Conservation (phyloP, 2,797 vertebrate genomes). For the Danio choprae region DNA sequence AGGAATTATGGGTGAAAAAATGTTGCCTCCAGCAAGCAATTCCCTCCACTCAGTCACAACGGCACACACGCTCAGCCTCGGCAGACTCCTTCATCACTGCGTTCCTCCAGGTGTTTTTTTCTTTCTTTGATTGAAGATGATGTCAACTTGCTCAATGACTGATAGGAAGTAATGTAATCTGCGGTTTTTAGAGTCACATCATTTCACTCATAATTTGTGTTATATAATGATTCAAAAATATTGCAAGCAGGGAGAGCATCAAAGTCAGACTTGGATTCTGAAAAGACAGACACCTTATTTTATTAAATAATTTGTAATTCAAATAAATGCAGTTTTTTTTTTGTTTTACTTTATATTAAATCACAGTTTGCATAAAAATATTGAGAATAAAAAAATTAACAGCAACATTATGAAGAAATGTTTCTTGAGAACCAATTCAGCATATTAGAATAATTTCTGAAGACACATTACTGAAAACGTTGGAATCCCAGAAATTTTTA, state of each 20-base stretch:
- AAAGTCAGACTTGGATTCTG: neutral
- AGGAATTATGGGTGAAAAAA: slow-evolving; percentile 25
- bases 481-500: too few species aligned
- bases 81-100: slow-evolving; percentile 13
- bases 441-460: too few species aligned
- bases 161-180: slow-evolving; percentile 30
- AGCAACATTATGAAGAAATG: neutral
- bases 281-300: neutral
- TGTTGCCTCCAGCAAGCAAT: slow-evolving; percentile 15
- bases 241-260: slow-evolving; percentile 8
- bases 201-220: slow-evolving; percentile 33
- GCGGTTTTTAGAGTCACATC: neutral
- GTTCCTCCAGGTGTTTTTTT: slow-evolving; percentile 26
- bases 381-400: too few species aligned
- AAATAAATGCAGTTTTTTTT: neutral
- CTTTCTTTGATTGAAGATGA: slow-evolving; percentile 20
- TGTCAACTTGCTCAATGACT: slow-evolving; percentile 32
- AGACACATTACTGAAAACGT: too few species aligned
- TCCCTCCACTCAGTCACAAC: neutral
- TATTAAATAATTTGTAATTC: neutral
- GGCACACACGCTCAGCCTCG: neutral
- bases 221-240: slow-evolving; percentile 11
- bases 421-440: neutral
- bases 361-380: too few species aligned
- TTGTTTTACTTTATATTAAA: neutral